Percentiles rank a stretch among this genome's conserved stretches.
Evolutionary conservation across 2,888 invertebrate species (phyloP).

Genomic region (Lucinisca nassula): DNA sequence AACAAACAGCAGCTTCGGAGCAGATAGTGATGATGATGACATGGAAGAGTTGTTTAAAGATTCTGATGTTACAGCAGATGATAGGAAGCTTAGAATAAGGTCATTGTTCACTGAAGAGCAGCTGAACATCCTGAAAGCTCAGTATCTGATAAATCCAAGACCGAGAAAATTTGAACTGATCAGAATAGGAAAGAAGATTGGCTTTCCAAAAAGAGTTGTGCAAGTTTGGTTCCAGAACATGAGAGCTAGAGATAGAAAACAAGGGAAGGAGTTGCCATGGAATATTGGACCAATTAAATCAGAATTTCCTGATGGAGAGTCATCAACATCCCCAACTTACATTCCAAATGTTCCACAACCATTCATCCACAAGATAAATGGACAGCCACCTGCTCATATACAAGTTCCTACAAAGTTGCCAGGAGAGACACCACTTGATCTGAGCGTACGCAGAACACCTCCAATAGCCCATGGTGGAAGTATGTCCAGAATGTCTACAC

Average conservation of each 20-base stretch:
- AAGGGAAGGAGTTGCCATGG: conserved; percentile 80
- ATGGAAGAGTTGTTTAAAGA: conserved; percentile 74
- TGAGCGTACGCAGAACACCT: conserved; percentile 92
- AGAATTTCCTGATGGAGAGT: conserved; percentile 69
- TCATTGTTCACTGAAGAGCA: conserved; percentile 98
- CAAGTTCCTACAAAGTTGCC: conserved; percentile 56
- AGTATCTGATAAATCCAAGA: conserved; percentile 96
- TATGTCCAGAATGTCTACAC: conserved; percentile 64
- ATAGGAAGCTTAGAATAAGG: conserved; percentile 95
- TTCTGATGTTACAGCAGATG: conserved; percentile 64
- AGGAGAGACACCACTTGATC: conserved; percentile 92
- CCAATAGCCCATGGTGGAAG: conserved; percentile 77
- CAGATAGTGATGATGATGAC: conserved; percentile 77
- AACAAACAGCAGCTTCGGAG: conserved; percentile 75
- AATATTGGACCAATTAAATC: conserved; percentile 75
- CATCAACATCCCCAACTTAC: conserved; percentile 78
- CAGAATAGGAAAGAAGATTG: conserved; percentile 95
- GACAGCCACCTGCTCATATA: conserved; percentile 28
- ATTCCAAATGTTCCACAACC: conserved; percentile 85
- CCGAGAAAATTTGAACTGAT: conserved; percentile 98
- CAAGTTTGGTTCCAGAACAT: conserved; percentile 99
- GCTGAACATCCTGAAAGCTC: conserved; percentile 95
- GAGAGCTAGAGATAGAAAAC: conserved; percentile 91
- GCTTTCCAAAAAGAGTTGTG: conserved; percentile 98
- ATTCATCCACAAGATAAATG: conserved; percentile 56